Evolutionary conservation across 2,797 vertebrate genomes (phyloP).

Genomic region (Artibeus lituratus): DNA sequence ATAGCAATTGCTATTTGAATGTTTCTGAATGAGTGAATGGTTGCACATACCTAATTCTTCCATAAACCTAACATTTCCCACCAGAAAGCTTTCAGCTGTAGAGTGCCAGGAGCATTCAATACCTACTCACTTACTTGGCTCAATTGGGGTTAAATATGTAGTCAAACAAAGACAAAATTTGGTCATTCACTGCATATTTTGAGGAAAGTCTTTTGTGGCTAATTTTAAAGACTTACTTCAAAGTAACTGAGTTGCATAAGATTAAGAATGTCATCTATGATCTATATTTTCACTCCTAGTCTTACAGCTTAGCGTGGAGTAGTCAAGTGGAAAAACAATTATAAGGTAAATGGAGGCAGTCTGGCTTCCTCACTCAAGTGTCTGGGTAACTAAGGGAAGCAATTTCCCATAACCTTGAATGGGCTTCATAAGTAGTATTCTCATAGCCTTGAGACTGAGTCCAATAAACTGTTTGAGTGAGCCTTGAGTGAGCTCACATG

Average conservation of each 20-base stretch:
- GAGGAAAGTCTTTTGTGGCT: not conserved
- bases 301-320: not conserved
- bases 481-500: too few species aligned
- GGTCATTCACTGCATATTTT: not conserved
- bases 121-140: not conserved
- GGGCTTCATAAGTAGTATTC: too few species aligned
- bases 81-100: not conserved
- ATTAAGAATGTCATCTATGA: not conserved
- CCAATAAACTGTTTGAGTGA: too few species aligned
- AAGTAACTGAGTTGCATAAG: not conserved
- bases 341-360: too few species aligned
- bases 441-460: too few species aligned
- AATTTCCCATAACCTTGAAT: too few species aligned
- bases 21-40: slow-evolving; percentile 17
- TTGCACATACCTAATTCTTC: not conserved
- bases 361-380: too few species aligned
- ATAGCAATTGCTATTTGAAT: not conserved
- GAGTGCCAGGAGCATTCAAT: not conserved
- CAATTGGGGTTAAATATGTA: not conserved
- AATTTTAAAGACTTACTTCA: not conserved
- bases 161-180: not conserved
- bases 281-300: not conserved
- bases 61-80: not conserved
- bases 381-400: too few species aligned
- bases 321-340: not conserved